Percentiles rank a stretch among this genome's conserved stretches.
phyloP scores from a whole-genome alignment of 2,888 invertebrate species.

The Drosophila barbarae region DNA sequence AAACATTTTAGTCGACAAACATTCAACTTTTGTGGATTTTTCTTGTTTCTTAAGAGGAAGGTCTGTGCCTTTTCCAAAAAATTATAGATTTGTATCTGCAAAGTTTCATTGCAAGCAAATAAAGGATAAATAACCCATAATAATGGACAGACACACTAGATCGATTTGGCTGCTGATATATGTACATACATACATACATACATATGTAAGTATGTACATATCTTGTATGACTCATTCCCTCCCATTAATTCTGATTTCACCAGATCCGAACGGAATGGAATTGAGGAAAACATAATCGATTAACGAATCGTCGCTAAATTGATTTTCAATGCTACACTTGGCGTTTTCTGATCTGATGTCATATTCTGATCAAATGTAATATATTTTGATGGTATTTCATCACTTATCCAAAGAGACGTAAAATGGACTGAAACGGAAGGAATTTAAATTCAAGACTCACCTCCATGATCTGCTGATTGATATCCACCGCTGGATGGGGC shows the following conservation, averaged over 20 bases:
- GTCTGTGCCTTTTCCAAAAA: too few species aligned
- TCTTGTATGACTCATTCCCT: not conserved
- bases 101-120: not conserved
- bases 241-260: not conserved
- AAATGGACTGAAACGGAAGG: too few species aligned
- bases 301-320: conserved; percentile 2
- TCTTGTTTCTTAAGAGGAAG: too few species aligned
- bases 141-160: not conserved
- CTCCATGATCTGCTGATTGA: conserved; percentile 80
- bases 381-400: not conserved
- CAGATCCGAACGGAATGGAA: not conserved
- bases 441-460: conserved; percentile 54
- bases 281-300: not conserved
- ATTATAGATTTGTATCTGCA: too few species aligned
- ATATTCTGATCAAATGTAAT: not conserved
- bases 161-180: too few species aligned
- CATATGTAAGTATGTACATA: not conserved
- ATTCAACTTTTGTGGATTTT: too few species aligned
- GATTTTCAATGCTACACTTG: not conserved
- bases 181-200: too few species aligned
- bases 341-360: not conserved
- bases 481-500: conserved; percentile 75
- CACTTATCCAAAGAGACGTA: not conserved
- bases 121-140: not conserved
- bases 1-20: too few species aligned